These are phyloP conservation scores for Thymallus thymallus DNA, from an alignment of 2,113 vertebrate species.

Conservation along the genomic window DNA sequence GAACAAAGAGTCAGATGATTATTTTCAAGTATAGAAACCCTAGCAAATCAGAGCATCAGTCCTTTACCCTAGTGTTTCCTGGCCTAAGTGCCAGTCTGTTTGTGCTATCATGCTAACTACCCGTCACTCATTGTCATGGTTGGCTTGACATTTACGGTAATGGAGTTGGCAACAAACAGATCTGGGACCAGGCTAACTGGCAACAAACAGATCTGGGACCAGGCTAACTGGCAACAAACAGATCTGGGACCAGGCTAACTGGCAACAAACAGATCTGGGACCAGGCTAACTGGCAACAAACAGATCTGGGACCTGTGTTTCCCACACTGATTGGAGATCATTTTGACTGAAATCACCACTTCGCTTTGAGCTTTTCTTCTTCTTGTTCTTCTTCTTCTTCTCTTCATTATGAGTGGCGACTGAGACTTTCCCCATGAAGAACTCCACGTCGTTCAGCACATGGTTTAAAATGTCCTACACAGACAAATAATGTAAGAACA, in stretches of 20 bases:
- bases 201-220: too few relatives aligned
- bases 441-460: slow-evolving; percentile 77
- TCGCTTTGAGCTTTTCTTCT: slow-evolving; percentile 44
- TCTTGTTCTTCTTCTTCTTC: slow-evolving; percentile 51
- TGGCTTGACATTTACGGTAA: neutral
- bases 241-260: too few relatives aligned
- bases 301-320: neutral
- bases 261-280: too few relatives aligned
- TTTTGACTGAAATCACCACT: slow-evolving; percentile 33
- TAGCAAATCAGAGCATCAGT: too few relatives aligned
- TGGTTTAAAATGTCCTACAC: slow-evolving; percentile 85
- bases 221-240: too few relatives aligned
- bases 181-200: too few relatives aligned
- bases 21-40: too few relatives aligned
- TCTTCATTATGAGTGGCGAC: neutral
- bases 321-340: neutral
- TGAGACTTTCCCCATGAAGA: slow-evolving; percentile 66
- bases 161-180: neutral
- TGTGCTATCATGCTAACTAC: neutral
- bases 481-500: neutral
- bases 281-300: too few relatives aligned
- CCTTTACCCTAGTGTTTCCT: too few relatives aligned
- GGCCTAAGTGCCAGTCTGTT: neutral
- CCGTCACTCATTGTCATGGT: neutral
- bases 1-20: neutral